These are phyloP conservation scores for Euzophera pinguis DNA, from an alignment of 2,888 invertebrate species.

Conservation along the genomic window DNA sequence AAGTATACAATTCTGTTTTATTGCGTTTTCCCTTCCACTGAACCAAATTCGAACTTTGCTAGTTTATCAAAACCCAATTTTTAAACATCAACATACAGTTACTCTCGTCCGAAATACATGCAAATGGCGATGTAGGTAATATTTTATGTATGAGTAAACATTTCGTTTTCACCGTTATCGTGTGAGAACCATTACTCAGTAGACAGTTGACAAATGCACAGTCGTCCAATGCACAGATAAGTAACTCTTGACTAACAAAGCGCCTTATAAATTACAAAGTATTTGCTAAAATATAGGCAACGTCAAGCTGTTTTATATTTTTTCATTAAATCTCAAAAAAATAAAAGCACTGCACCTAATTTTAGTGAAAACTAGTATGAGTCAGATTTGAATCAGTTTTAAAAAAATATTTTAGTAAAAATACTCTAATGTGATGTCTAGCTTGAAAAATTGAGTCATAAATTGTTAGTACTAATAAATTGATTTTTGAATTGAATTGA, in stretches of 20 bases:
- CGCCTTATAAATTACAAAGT: not conserved
- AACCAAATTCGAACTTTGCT: no score
- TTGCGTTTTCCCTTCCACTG: no score
- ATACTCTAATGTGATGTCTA: no score
- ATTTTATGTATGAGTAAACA: slow-evolving; percentile 11
- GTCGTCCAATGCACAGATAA: not conserved
- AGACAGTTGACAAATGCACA: slow-evolving; percentile 9
- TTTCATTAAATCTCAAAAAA: no score
- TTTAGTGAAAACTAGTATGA: no score
- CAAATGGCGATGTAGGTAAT: slow-evolving; percentile 12
- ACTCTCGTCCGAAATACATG: slow-evolving; percentile 1
- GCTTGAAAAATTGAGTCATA: no score
- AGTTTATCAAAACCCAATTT: not conserved
- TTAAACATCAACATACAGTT: not conserved
- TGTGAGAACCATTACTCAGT: slow-evolving; percentile 1
- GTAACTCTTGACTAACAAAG: not conserved
- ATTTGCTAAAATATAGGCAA: not conserved
- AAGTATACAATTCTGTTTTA: no score
- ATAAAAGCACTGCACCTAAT: no score
- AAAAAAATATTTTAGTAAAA: no score
- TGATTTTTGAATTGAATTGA: no score
- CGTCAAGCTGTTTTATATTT: not conserved
- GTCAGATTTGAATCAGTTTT: no score
- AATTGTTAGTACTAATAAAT: no score
- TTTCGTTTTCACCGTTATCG: slow-evolving; percentile 9